A percentile compares a stretch with the other conserved stretches of the same genome.
These are phyloP conservation scores for Nematostella vectensis DNA, from an alignment of 92 coral and sea anemone genomes.

Conservation along the genomic window DNA sequence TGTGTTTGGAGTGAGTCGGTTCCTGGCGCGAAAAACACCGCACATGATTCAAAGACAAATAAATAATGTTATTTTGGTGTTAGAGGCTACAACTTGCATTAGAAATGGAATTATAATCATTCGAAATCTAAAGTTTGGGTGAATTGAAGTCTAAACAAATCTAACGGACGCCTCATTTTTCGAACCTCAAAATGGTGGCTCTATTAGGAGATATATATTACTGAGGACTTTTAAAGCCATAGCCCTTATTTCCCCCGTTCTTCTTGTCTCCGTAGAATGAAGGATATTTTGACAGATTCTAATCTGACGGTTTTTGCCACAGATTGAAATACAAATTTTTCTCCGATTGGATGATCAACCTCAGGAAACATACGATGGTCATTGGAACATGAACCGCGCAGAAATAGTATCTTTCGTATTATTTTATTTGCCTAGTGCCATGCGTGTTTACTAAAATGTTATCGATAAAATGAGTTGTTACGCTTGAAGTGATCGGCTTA, in stretches of 20 bases:
- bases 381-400: neutral
- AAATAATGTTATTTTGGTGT: too few species aligned
- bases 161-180: neutral
- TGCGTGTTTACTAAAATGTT: too few species aligned
- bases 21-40: too few species aligned
- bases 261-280: neutral
- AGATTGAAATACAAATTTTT: neutral
- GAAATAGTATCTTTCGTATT: too few species aligned
- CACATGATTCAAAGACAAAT: too few species aligned
- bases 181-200: too few species aligned
- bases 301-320: constrained; percentile 2
- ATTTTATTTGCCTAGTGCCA: too few species aligned
- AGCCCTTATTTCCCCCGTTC: too few species aligned
- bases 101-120: neutral
- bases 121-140: neutral
- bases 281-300: neutral
- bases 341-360: neutral
- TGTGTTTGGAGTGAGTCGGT: too few species aligned
- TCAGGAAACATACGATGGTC: neutral
- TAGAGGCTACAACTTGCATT: too few species aligned
- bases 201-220: too few species aligned
- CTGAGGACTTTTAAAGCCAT: too few species aligned
- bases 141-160: neutral
- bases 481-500: neutral
- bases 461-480: neutral